Base-by-base conservation (phyloP, 2,888 invertebrate species). In the Phorcus lineatus region DNA sequence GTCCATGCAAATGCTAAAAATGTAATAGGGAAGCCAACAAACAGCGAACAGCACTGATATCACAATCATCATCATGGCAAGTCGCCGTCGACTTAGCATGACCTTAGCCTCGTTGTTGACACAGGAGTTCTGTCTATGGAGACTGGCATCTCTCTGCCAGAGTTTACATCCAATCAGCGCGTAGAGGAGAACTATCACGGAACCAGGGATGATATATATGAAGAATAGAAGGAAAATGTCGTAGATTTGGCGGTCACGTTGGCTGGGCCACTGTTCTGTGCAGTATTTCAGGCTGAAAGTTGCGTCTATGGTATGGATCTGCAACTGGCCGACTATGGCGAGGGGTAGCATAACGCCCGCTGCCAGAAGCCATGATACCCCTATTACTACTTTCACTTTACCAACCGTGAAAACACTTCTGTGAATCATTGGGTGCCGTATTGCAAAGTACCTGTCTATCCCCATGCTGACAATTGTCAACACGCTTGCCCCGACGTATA, bases 381-480 rank as follows among this genome's bases (percentile, higher is more conserved):
- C 93, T 19, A 96, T 95, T 24, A 93, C 92, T 90, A 92, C 93
- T 90, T 95, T 88, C 0, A 96, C 96, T 0, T 95, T 95, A 11
- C 95, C 94, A 36, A 95, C 94, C 79, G 95, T 96, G 82, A 96
- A 96, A 91, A 96, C 95, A 91, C 95, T 95, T 36, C 96, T 95
- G 86, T 96, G 95, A 0, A 95, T 95, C 86, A 96, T 95, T 0
- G 96, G 96, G 90, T 96, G 95, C 31, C 96, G 95, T 90, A 96
- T 96, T 74, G 96, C 96, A 55, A 90, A 83, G 79, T 89, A 91
- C 74, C 96, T 94, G 92, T 96, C 96, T 81, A 96, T 94, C 4
- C 96, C 96, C 96, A 96, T 96, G 0, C 96, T 96, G 0, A 96
- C 96, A 87, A 96, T 96, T 0, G 96, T 96, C 91, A 96, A 96